Percentiles rank a stretch among this genome's conserved stretches.
These are phyloP conservation scores for Lepus oiostolus DNA, from an alignment of 2,797 vertebrate species.

Conservation along the genomic window DNA sequence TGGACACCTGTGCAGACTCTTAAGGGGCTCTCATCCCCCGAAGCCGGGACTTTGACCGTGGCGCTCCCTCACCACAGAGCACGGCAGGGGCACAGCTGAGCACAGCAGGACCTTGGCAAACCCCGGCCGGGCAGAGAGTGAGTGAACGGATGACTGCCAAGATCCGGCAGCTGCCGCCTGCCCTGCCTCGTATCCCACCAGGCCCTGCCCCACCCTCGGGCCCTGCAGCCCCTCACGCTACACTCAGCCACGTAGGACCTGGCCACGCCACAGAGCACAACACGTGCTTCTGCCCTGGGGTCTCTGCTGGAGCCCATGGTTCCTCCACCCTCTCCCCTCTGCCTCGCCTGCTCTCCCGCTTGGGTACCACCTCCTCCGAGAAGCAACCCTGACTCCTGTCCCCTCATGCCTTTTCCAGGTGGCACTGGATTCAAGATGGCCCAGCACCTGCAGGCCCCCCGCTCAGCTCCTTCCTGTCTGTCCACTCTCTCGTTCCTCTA, in stretches of 20 bases:
- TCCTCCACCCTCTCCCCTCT: background rate
- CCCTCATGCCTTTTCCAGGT: background rate
- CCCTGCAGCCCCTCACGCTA: accelerated
- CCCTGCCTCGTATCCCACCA: no score
- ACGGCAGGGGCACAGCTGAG: accelerated
- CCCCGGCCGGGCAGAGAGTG: no score
- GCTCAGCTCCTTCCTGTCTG: background rate
- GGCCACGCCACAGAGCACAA: accelerated
- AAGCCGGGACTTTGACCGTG: background rate
- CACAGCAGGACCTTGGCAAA: no score
- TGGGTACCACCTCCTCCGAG: background rate
- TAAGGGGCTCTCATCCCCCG: background rate
- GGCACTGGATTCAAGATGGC: accelerated
- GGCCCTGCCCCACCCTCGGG: accelerated
- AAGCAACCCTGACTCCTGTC: conserved; percentile 19
- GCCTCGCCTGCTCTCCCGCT: background rate
- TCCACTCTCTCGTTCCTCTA: background rate
- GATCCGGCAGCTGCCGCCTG: background rate
- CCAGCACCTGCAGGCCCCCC: background rate
- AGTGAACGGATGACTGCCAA: accelerated
- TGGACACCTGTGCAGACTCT: background rate
- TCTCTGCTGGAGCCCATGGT: accelerated
- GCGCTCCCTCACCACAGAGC: background rate
- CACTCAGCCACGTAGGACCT: background rate
- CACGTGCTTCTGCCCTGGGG: background rate